A percentile compares a stretch with the other conserved stretches of the same genome.
Evolutionary conservation across 2,888 invertebrate genomes (phyloP).

Genomic region (Quadriops clusia): DNA sequence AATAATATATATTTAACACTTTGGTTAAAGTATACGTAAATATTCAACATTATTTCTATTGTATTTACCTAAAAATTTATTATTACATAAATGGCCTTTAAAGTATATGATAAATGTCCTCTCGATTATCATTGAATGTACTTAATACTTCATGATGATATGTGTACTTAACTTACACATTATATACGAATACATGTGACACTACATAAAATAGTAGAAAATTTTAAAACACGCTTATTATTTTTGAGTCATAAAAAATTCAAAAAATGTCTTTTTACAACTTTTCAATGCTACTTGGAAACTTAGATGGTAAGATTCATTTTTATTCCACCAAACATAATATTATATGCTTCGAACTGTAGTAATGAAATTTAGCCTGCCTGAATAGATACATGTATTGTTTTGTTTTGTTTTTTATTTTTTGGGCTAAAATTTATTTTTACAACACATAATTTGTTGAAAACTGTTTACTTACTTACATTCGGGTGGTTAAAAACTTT

Average conservation of each 20-base stretch:
- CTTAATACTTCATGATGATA: slow-evolving; percentile 4
- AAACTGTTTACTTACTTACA: slow-evolving; percentile 10
- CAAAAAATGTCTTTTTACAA: slow-evolving; percentile 26
- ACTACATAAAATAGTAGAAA: slow-evolving; percentile 1
- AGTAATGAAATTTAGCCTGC: slow-evolving; percentile 20
- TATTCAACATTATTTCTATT: too few relatives aligned
- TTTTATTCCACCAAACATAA: slow-evolving; percentile 23
- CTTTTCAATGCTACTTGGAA: slow-evolving; percentile 37
- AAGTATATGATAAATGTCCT: background rate
- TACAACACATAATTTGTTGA: too few relatives aligned
- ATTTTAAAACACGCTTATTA: slow-evolving; percentile 22
- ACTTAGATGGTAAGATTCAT: slow-evolving; percentile 40
- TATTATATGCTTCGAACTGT: slow-evolving; percentile 20
- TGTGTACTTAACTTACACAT: slow-evolving; percentile 1
- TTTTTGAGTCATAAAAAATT: slow-evolving; percentile 19
- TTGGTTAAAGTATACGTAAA: too few relatives aligned
- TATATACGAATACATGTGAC: slow-evolving; percentile 1
- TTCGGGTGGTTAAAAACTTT: slow-evolving; percentile 13
- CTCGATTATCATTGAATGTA: slow-evolving; percentile 4
- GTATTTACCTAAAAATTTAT: too few relatives aligned
- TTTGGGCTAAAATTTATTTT: slow-evolving; percentile 20
- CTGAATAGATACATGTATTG: slow-evolving; percentile 17
- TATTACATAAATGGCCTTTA: too few relatives aligned
- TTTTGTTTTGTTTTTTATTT: slow-evolving; percentile 18
- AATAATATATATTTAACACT: too few relatives aligned